Percentiles rank a stretch among this genome's conserved stretches.
Evolutionary conservation across 2,113 vertebrate genomes (phyloP).

Genomic region (Notechis scutatus): DNA sequence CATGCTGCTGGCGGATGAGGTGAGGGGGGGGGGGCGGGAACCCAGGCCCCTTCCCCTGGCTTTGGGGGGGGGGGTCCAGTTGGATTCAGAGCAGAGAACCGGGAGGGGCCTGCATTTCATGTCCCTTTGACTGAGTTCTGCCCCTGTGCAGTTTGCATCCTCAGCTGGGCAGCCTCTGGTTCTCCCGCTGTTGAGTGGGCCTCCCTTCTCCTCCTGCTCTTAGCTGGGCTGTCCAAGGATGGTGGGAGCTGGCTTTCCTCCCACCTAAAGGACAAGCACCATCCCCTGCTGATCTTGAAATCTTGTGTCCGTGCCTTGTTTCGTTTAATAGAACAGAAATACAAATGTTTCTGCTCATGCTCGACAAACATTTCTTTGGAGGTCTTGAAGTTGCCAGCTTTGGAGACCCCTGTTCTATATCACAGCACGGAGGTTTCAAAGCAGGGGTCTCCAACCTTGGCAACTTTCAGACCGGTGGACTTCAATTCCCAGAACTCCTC

Average conservation of each 20-base stretch:
- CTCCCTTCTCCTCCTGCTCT: neutral
- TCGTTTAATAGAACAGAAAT: neutral
- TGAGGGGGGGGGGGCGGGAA: neutral
- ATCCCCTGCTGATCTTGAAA: neutral
- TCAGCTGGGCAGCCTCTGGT: neutral
- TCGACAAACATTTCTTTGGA: neutral
- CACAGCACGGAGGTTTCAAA: no score
- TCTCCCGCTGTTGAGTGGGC: neutral
- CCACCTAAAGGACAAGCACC: neutral
- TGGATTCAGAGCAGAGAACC: neutral
- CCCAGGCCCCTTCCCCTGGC: neutral
- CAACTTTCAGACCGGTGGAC: no score
- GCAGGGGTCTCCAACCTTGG: no score
- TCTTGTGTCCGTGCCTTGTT: neutral
- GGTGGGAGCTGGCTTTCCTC: neutral
- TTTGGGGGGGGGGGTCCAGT: neutral
- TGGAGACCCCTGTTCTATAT: no score
- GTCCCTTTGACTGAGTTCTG: neutral
- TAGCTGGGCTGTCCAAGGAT: neutral
- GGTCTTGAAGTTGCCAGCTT: neutral
- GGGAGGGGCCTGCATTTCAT: neutral
- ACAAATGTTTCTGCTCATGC: neutral
- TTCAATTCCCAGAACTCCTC: no score
- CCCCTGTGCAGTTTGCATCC: neutral
- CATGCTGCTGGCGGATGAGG: neutral